Percentiles rank a stretch among this genome's conserved stretches.
Evolutionary conservation across 2,888 invertebrate genomes (phyloP).

Genomic region (Ephialtes manifestator): DNA sequence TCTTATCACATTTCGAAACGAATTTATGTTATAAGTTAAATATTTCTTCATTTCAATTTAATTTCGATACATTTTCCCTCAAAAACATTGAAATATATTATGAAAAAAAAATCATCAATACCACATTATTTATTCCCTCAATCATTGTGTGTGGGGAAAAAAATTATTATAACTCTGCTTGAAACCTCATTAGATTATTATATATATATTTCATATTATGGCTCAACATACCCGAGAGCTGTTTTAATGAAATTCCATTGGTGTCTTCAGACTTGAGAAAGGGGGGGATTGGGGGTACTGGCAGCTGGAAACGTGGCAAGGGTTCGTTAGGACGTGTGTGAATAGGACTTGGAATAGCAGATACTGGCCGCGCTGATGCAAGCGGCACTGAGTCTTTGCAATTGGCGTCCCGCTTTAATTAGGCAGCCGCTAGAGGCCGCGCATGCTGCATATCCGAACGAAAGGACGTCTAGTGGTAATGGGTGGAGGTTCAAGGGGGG

Average conservation of each 20-base stretch:
- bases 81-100: no score
- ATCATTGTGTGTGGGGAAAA: no score
- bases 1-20: no score
- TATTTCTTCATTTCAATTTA: no score
- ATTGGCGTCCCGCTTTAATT: conserved; percentile 43
- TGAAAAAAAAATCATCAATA: no score
- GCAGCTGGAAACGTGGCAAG: background rate
- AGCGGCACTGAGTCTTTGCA: conserved; percentile 24
- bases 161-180: no score
- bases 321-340: conserved; percentile 56
- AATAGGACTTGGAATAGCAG: conserved; percentile 57
- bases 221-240: conserved; percentile 15
- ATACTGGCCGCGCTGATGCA: conserved; percentile 25
- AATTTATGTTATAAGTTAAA: no score
- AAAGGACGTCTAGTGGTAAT: conserved; percentile 23
- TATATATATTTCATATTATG: background rate
- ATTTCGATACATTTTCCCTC: no score
- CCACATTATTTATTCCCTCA: no score
- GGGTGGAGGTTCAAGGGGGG: background rate
- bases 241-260: conserved; percentile 34
- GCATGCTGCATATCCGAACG: conserved; percentile 12
- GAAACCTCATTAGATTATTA: background rate
- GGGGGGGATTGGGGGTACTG: background rate
- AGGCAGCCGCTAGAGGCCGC: conserved; percentile 9
- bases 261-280: conserved; percentile 1